phyloP scores from a whole-genome alignment of 2,797 vertebrate genomes.

The Tolypeutes matacus region DNA sequence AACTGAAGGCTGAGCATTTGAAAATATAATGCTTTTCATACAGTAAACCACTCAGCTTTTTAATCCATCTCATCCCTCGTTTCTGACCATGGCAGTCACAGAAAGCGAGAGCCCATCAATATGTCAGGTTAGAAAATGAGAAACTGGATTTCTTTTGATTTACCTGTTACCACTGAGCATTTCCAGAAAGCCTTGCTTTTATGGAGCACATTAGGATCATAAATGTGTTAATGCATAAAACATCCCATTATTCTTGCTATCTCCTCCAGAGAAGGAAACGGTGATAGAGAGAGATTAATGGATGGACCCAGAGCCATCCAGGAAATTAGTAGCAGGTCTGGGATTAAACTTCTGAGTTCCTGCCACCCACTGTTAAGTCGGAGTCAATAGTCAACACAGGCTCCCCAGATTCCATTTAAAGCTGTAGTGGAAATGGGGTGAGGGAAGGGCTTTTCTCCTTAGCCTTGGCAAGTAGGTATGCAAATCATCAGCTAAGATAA shows the following conservation, averaged over 20 bases:
- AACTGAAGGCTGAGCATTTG: not conserved
- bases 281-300: constrained; percentile 84
- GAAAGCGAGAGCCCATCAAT: constrained; percentile 35
- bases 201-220: constrained; percentile 67
- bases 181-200: constrained; percentile 64
- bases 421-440: not conserved
- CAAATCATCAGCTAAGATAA: not conserved
- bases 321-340: constrained; percentile 82
- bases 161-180: constrained; percentile 63
- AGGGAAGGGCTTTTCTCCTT: not conserved
- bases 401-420: constrained; percentile 54
- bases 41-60: constrained; percentile 1
- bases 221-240: constrained; percentile 82
- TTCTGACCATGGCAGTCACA: constrained; percentile 53
- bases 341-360: constrained; percentile 76
- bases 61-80: not conserved
- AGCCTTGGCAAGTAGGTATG: not conserved
- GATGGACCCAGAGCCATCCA: constrained; percentile 73
- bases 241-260: constrained; percentile 81
- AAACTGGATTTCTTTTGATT: constrained; percentile 70
- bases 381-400: constrained; percentile 29
- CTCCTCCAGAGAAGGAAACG: constrained; percentile 76
- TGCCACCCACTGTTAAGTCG: constrained; percentile 79
- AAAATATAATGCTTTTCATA: constrained; percentile 52
- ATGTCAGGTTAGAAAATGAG: constrained; percentile 58